A percentile compares a stretch with the other conserved stretches of the same genome.
Conservation (phyloP, 2,797 vertebrate species). For the Ptychobarbus kaznakovi region DNA sequence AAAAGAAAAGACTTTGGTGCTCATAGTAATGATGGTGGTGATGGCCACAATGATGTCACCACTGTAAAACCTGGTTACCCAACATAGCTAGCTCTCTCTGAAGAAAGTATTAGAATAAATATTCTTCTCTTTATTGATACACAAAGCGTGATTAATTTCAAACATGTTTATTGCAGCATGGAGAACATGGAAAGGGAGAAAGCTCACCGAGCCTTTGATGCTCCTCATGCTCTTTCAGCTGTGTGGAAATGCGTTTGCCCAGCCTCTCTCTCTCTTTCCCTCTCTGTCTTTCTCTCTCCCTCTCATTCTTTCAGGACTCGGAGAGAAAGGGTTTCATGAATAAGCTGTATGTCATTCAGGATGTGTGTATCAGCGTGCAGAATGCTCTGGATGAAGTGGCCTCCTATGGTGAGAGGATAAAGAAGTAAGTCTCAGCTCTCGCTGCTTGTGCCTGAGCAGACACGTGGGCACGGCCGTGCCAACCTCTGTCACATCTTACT, state of each 20-base stretch:
- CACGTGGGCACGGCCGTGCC: conserved; percentile 49
- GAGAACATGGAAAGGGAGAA: conserved; percentile 62
- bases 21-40: conserved; percentile 69
- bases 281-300: conserved; percentile 58
- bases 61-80: conserved; percentile 74
- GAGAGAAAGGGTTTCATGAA: conserved; percentile 98
- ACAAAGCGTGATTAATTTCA: conserved; percentile 76
- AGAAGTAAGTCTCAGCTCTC: conserved; percentile 90
- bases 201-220: conserved; percentile 73
- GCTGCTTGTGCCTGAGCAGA: conserved; percentile 68
- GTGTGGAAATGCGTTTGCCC: conserved; percentile 65
- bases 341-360: conserved; percentile 98
- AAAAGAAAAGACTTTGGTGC: conserved; percentile 68
- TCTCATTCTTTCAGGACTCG: conserved; percentile 83
- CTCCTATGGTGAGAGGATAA: conserved; percentile 95
- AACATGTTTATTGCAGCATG: conserved; percentile 75
- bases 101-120: conserved; percentile 47
- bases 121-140: conserved; percentile 38
- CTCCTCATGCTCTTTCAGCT: conserved; percentile 76
- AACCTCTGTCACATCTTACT: conserved; percentile 40
- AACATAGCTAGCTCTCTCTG: conserved; percentile 51
- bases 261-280: conserved; percentile 55
- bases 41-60: conserved; percentile 74
- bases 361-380: conserved; percentile 97
- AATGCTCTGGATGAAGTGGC: conserved; percentile 95